Base-by-base conservation (phyloP, 2,888 invertebrate species). In the Dolichomitus sp. region DNA sequence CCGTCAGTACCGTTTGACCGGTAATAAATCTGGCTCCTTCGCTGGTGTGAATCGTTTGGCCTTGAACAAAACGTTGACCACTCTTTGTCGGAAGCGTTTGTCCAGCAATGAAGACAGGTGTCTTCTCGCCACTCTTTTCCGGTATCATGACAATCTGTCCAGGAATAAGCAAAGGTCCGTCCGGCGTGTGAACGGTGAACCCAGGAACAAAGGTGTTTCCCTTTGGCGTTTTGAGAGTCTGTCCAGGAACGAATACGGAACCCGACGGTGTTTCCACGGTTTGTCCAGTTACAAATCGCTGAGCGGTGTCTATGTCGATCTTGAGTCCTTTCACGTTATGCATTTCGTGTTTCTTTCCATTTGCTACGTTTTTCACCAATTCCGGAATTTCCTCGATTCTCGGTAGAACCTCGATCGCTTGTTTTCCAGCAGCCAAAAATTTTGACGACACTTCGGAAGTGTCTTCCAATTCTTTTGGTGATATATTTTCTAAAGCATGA, bases 191-290 rank as follows among this genome's bases (percentile, higher is more conserved):
- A 14, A 97, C 95, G 54, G 96, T 96, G 81, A 97, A 95, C 1
- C 97, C 97, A 23, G 97, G 97, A 48, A 97, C 95, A 92, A 97
- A 97, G 68, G 95, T 94, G 12, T 95, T 94, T 0, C 97, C 97
- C 80, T 94, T 94, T 63, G 96, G 96, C 3, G 96, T 97, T 86
- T 96, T 95, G 7, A 97, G 94, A 0, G 97, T 96, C 93, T 97
- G 97, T 4, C 97, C 97, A 0, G 97, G 97, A 14, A 97, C 95
- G 90, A 97, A 97, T 59, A 96, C 93, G 42, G 95, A 95, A 2
- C 97, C 97, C 77, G 95, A 95, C 65, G 96, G 96, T 0, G 97
- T 97, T 83, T 96, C 95, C 1, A 97, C 94, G 88, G 96, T 95
- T 94, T 97, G 97, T 0, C 97, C 97, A 1, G 96, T 95, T 61